Conservation (phyloP, 2,113 vertebrate species). For the Hippotragus niger region DNA sequence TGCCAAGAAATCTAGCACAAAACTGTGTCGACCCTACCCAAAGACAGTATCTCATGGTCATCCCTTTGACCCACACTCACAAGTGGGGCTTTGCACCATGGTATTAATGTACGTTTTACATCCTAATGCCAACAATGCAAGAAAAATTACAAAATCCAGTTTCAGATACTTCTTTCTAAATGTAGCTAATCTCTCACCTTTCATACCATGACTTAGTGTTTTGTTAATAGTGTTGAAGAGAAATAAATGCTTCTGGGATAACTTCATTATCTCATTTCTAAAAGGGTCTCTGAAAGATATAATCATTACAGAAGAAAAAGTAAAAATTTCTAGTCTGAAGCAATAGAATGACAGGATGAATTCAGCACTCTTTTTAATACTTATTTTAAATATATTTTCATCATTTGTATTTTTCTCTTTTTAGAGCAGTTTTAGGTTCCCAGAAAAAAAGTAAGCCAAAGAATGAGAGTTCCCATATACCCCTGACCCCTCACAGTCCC, state of each 20-base stretch:
- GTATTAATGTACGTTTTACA: neutral
- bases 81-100: neutral
- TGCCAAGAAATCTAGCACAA: neutral
- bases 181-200: neutral
- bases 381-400: neutral
- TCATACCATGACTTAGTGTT: neutral
- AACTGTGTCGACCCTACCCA: neutral
- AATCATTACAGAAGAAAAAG: neutral
- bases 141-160: neutral
- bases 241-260: neutral
- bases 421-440: neutral
- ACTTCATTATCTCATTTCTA: neutral
- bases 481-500: neutral
- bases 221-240: neutral
- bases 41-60: neutral
- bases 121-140: neutral
- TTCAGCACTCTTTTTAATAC: neutral
- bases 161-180: neutral
- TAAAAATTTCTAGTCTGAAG: neutral
- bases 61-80: neutral
- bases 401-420: neutral
- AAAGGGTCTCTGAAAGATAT: neutral
- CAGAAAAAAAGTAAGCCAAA: neutral
- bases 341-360: neutral
- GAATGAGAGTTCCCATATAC: neutral